Evolutionary conservation across 1,140 invertebrate species (phyloP), one percentile per base, ranked within the genome.

Genomic region (Diprion similis): DNA sequence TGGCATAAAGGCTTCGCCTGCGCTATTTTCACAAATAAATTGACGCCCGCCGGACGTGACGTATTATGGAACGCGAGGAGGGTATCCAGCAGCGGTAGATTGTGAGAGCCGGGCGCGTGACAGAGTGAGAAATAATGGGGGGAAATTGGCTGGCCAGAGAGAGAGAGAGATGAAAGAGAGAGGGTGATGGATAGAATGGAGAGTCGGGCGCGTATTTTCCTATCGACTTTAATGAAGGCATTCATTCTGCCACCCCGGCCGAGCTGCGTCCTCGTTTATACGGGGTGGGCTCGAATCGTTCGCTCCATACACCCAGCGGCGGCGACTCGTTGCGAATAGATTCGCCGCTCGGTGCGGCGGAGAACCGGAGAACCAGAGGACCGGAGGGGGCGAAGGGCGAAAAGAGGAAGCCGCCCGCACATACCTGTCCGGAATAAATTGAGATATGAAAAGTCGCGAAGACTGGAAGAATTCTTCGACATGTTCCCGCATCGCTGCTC

Each of bases 221-320:
- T 59, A 59, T 59, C 51, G 51, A 59, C 51, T 59, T 59, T 59
- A 59, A 59, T 59, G 51, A 59, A 59, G 51, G 51, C 51, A 59
- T 59, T 59, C 51, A 59, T 59, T 59, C 51, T 17, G n/a, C 24
- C 24, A 37, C 24, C 24, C 24, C 24, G 24, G 24, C 11, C 51
- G 51, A 37, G 24, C 11, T 13, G 51, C 51, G 51, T 59, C 51
- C 51, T 9, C 51, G 51, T 59, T 59, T 59, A 17, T 59, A 59
- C 51, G 8, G 51, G 51, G 51, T 59, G 51, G 51, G 11, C 51
- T 59, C 51, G 51, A 59, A 59, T 59, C 51, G 51, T 59, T 17
- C 6, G 51, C 51, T 37, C 24, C 51, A 15, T 59, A 59, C 9
- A 59, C 51, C 51, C 11, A 59, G 6, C 51, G n/a, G 11, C 51